Conservation (phyloP, 2,888 invertebrate species). For the Anthophora plumipes region DNA sequence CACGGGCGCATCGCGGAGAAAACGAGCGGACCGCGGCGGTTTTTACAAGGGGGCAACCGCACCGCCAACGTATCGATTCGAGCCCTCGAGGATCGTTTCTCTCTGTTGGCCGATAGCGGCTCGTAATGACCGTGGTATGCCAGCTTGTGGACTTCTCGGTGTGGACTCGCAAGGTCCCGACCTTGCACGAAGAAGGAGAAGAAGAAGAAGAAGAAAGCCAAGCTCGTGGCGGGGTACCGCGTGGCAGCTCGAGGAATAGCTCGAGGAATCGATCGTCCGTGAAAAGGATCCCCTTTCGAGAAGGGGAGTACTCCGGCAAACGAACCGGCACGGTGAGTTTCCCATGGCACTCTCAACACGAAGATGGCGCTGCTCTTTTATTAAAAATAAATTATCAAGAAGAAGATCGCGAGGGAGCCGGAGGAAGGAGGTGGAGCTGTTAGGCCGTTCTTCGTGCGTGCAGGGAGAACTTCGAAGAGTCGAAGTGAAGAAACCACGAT, state of each 20-base stretch:
- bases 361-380: constrained; percentile 66
- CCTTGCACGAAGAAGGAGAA: constrained; percentile 58
- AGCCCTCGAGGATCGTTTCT: constrained; percentile 30
- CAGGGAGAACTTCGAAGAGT: constrained; percentile 48
- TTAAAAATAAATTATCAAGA: constrained; percentile 74
- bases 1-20: constrained; percentile 8
- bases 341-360: constrained; percentile 58
- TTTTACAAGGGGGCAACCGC: constrained; percentile 19
- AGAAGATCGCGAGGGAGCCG: constrained; percentile 21
- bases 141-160: constrained; percentile 24
- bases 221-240: constrained; percentile 40
- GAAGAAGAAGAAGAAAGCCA: constrained; percentile 17
- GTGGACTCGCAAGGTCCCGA: constrained; percentile 65
- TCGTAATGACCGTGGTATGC: constrained; percentile 55
- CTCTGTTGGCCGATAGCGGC: constrained; percentile 45
- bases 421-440: constrained; percentile 4
- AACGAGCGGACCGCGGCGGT: constrained; percentile 4
- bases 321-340: constrained; percentile 67
- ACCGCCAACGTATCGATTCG: constrained; percentile 33
- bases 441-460: constrained; percentile 58
- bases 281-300: constrained; percentile 59
- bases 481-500: constrained; percentile 17
- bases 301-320: constrained; percentile 42
- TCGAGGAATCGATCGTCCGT: constrained; percentile 64
- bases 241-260: constrained; percentile 32